Percentiles rank a stretch among this genome's conserved stretches.
Conservation (phyloP, 1,140 invertebrate species). For the Pteromalus puparum region DNA sequence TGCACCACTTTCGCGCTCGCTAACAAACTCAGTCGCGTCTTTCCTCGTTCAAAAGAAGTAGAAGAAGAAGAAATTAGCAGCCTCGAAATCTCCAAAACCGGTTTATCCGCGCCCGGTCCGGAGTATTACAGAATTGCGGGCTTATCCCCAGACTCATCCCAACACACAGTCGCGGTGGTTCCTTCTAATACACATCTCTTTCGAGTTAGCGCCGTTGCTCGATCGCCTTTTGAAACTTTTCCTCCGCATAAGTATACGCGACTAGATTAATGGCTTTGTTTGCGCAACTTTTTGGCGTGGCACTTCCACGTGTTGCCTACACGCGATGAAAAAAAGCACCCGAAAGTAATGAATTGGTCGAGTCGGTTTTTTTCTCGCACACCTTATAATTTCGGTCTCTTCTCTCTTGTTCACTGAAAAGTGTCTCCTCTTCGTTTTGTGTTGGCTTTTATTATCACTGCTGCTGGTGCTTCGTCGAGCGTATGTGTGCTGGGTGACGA, state of each 20-base stretch:
- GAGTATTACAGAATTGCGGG: neutral
- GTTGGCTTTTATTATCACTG: neutral
- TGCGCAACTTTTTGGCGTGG: neutral
- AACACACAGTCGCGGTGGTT: neutral
- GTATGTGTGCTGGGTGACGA: too few species aligned
- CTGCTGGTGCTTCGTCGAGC: neutral
- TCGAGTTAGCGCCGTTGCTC: neutral
- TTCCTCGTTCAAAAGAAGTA: neutral
- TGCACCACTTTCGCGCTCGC: neutral
- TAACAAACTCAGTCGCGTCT: neutral
- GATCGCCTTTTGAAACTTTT: constrained; percentile 21
- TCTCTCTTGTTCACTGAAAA: neutral
- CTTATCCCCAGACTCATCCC: constrained; percentile 10
- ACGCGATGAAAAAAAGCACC: neutral
- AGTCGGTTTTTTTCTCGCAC: constrained; percentile 4
- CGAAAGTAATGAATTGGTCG: neutral
- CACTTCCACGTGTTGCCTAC: neutral
- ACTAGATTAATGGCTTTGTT: constrained; percentile 10
- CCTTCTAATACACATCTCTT: neutral
- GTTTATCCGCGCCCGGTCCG: constrained; percentile 15
- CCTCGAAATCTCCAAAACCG: constrained; percentile 39
- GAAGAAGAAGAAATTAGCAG: constrained; percentile 45
- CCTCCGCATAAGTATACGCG: neutral
- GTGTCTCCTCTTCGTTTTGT: neutral
- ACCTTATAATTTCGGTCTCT: neutral